These are phyloP conservation scores for Hydrochoerus hydrochaeris DNA, from an alignment of 2,113 vertebrate genomes.

Conservation along the genomic window DNA sequence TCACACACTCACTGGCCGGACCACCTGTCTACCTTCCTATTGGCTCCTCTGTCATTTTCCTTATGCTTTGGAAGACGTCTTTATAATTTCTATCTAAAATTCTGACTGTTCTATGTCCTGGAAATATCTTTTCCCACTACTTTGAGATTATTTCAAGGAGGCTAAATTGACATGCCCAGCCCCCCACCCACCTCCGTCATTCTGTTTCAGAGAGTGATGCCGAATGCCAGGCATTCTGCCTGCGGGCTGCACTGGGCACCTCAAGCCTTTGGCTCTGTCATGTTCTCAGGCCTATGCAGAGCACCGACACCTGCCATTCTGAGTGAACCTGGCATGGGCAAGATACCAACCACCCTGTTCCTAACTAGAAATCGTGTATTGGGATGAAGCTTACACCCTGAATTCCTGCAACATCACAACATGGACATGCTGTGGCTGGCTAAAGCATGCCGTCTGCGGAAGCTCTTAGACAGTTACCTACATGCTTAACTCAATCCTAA, in stretches of 20 bases:
- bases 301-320: accelerated
- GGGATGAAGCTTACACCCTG: neutral
- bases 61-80: neutral
- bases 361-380: neutral
- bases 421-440: neutral
- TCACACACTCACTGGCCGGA: neutral
- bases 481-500: neutral
- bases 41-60: neutral
- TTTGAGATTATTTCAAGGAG: neutral
- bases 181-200: too few species aligned
- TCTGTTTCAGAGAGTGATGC: neutral
- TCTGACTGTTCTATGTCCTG: neutral
- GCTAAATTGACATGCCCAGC: neutral
- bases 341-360: neutral
- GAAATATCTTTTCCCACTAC: neutral
- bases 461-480: neutral
- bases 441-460: neutral
- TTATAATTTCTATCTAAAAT: neutral
- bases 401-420: neutral
- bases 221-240: neutral
- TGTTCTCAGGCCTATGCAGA: neutral
- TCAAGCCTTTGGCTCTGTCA: neutral
- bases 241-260: neutral
- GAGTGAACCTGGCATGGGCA: neutral
- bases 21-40: neutral